phyloP scores from a whole-genome alignment of 1,140 invertebrate species.

The Homalodisca vitripennis region DNA sequence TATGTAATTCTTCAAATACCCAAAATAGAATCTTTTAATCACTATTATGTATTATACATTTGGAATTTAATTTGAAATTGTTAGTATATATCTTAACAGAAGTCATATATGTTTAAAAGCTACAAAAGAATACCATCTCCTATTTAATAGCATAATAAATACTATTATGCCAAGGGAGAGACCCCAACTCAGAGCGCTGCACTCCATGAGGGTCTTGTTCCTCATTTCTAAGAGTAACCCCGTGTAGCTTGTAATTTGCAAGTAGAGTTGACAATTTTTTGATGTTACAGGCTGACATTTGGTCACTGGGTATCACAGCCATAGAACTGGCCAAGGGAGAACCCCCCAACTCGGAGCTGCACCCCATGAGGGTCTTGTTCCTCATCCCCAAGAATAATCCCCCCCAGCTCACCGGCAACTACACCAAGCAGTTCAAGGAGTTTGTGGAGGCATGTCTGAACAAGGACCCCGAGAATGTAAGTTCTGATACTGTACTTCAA shows the following conservation, averaged over 20 bases:
- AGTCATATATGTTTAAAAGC: too few species aligned
- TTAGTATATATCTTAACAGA: too few species aligned
- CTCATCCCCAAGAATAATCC: slow-evolving; percentile 99
- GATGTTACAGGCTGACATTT: slow-evolving; percentile 97
- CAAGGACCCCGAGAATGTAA: slow-evolving; percentile 99
- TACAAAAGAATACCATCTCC: too few species aligned
- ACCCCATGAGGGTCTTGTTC: slow-evolving; percentile 99
- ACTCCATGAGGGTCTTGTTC: slow-evolving; percentile 99
- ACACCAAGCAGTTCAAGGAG: slow-evolving; percentile 97
- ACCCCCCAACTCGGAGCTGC: slow-evolving; percentile 98
- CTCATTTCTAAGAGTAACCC: slow-evolving; percentile 99
- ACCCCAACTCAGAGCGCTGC: slow-evolving; percentile 98
- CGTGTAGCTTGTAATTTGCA: too few species aligned
- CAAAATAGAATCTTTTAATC: too few species aligned
- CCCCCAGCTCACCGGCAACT: slow-evolving; percentile 95
- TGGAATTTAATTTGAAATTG: too few species aligned
- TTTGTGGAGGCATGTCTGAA: slow-evolving; percentile 99
- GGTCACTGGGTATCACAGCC: slow-evolving; percentile 98
- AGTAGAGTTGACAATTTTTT: too few species aligned
- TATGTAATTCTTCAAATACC: too few species aligned
- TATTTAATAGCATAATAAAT: too few species aligned
- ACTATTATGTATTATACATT: too few species aligned
- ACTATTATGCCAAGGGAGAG: slow-evolving; percentile 99
- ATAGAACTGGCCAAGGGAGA: slow-evolving; percentile 99
- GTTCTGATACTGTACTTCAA: too few species aligned